Evolutionary conservation across 1,140 invertebrate genomes (phyloP), one percentile per base, ranked within the genome.

Genomic region (Leptoteleia sp.): DNA sequence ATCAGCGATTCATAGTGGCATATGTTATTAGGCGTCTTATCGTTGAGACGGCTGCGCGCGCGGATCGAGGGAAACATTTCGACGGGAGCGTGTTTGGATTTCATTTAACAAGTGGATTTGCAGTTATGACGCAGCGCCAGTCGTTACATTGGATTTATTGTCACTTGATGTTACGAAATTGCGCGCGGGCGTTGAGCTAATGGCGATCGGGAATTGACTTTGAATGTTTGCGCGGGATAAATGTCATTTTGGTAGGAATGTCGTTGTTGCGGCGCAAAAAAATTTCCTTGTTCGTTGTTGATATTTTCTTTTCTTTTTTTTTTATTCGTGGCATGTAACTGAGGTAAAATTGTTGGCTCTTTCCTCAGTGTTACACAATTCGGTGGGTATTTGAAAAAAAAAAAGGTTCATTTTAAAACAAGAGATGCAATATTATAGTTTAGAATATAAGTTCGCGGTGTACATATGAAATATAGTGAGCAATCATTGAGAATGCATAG

Each of bases 71-170:
- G 35, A 45, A 67, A 47, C 38, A 59, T 47, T 76, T 55, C 48
- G 33, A 61, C 72, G 35, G 22, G n/a, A 12, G 62, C 37, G 57
- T 70, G 70, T 76, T 70, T 64, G 65, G 68, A 76, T 70, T 70
- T 70, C 73, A 76, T 70, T 76, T 57, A 48, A 61, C 47, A 55
- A 50, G 55, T 25, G 38, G 45, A 57, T 62, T 70, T 54, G 43
- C 43, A 47, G 38, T 68, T 55, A 47, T 62, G 42, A 45, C 38
- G 59, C 38, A 6, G 22, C 15, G 31, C 13, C 33, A 47, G 31
- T 45, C 57, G 31, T 40, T 37, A 12, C 15, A 54, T 33, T 42
- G 25, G 22, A 50, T 64, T 64, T 61, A 52, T 35, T 37, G 57
- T 62, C 50, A 55, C 2, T 62, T 45, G 38, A 15, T 38, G 38